phyloP scores from a whole-genome alignment of 2,797 vertebrate genomes.

The Fratercula arctica region DNA sequence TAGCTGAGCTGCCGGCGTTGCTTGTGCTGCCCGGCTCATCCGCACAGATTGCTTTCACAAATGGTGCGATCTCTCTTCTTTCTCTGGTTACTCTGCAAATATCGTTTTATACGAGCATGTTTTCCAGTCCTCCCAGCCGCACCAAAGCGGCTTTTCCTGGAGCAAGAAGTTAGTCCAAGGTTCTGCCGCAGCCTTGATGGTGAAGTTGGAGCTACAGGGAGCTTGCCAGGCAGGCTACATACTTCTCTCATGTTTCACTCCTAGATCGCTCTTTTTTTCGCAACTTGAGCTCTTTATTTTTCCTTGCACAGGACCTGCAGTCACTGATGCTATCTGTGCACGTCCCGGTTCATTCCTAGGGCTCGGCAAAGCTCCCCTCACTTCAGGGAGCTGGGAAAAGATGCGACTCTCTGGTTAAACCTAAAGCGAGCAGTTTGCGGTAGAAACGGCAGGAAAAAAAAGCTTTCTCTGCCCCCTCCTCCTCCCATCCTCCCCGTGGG shows the following conservation, averaged over 20 bases:
- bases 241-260: background rate
- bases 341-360: background rate
- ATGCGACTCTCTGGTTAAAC: background rate
- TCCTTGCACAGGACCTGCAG: fast-evolving
- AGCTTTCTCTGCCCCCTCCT: background rate
- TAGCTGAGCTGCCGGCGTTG: background rate
- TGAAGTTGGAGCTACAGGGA: background rate
- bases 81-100: conserved; percentile 1
- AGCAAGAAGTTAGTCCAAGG: background rate
- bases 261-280: background rate
- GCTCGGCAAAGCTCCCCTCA: background rate
- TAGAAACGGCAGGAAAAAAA: background rate
- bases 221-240: background rate
- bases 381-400: background rate
- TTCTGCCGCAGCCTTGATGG: background rate
- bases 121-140: conserved; percentile 14
- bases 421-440: background rate
- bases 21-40: background rate
- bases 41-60: background rate
- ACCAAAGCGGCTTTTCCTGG: background rate
- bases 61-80: background rate
- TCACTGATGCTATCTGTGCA: background rate
- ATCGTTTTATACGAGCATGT: background rate
- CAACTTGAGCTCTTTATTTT: background rate
- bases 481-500: background rate